Evolutionary conservation across 2,113 vertebrate genomes (phyloP).

Genomic region (Callospermophilus lateralis): DNA sequence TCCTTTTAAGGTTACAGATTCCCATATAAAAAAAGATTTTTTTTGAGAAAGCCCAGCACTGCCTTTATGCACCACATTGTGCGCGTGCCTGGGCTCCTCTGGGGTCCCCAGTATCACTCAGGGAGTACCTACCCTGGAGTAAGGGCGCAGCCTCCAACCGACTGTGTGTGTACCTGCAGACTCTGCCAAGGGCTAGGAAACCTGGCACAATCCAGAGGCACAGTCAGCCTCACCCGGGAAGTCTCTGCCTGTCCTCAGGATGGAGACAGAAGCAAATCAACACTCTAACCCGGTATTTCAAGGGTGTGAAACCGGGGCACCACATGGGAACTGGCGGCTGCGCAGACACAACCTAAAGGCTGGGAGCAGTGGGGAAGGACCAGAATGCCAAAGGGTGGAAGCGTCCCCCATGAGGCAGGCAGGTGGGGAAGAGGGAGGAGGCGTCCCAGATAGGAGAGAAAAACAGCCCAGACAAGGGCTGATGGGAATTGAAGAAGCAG

Average conservation of each 20-base stretch:
- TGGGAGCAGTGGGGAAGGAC: too few relatives aligned
- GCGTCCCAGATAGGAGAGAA: background rate
- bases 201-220: background rate
- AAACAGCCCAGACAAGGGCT: background rate
- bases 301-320: background rate
- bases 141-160: background rate
- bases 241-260: background rate
- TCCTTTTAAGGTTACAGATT: background rate
- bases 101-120: background rate
- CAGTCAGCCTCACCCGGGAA: too few relatives aligned
- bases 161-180: background rate
- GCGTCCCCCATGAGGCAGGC: background rate
- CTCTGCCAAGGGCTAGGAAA: background rate
- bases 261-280: background rate
- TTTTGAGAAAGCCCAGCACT: background rate
- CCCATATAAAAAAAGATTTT: background rate
- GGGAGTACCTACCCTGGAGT: background rate
- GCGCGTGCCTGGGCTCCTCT: background rate
- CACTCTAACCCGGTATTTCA: background rate
- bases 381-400: too few relatives aligned
- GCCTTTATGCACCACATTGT: background rate
- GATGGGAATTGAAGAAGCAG: background rate
- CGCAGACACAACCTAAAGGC: background rate
- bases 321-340: fast-evolving
- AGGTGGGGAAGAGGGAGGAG: background rate